These are phyloP conservation scores for Rutilus rutilus DNA, from an alignment of 2,113 vertebrate species.

Conservation along the genomic window DNA sequence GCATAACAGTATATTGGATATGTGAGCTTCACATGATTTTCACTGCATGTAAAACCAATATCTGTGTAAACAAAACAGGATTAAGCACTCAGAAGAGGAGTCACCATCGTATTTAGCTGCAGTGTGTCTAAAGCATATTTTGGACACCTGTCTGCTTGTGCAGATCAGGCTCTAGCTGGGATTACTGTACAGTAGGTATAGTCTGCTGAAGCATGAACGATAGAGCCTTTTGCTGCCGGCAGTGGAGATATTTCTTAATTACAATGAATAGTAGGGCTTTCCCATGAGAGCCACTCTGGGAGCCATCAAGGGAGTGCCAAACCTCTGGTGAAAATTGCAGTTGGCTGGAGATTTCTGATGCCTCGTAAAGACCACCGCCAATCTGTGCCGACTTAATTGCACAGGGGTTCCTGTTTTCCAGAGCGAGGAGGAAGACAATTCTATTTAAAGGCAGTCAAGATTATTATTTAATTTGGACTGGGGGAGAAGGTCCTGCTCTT, in stretches of 20 bases:
- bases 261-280: conserved; percentile 50
- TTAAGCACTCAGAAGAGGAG: conserved; percentile 15
- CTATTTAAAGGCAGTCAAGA: conserved; percentile 41
- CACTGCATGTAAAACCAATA: not conserved
- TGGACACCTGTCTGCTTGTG: not conserved
- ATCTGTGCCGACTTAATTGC: conserved; percentile 46
- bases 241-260: conserved; percentile 52
- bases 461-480: conserved; percentile 38
- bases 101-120: conserved; percentile 3
- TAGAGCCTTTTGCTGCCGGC: conserved; percentile 11
- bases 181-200: conserved; percentile 44
- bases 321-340: conserved; percentile 24
- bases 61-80: conserved; percentile 1
- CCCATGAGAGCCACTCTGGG: conserved; percentile 34
- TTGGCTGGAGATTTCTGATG: conserved; percentile 34
- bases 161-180: conserved; percentile 26
- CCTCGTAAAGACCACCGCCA: conserved; percentile 28
- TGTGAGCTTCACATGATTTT: not conserved
- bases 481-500: not conserved
- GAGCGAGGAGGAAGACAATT: conserved; percentile 14
- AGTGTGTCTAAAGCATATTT: conserved; percentile 23
- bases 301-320: conserved; percentile 31
- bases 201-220: conserved; percentile 28
- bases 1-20: not conserved
- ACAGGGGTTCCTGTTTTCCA: conserved; percentile 20